A percentile compares a stretch with the other conserved stretches of the same genome.
Evolutionary conservation across 2,797 vertebrate species (phyloP).

Genomic region (Dromococcyx pavoninus): DNA sequence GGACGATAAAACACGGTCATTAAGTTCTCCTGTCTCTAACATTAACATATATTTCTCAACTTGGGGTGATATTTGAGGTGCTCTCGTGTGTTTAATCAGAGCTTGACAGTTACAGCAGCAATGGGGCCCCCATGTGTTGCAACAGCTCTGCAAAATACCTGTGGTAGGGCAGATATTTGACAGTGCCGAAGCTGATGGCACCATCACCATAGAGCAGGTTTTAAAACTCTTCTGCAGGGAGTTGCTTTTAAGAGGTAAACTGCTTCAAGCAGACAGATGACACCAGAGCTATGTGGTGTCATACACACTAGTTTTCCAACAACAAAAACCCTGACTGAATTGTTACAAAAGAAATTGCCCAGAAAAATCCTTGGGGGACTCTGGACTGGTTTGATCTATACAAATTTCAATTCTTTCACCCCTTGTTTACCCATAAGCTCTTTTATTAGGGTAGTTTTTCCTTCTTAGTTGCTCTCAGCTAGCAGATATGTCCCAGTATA

Average conservation of each 20-base stretch:
- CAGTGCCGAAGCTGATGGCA: neutral
- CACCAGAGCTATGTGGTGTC: neutral
- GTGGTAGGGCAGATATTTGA: neutral
- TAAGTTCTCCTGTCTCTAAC: neutral
- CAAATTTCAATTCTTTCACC: neutral
- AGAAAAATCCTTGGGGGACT: neutral
- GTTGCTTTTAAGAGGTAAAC: neutral
- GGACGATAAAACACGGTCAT: neutral
- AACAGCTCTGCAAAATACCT: neutral
- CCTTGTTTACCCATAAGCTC: neutral
- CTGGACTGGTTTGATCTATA: neutral
- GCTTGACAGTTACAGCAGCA: neutral
- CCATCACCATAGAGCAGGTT: neutral
- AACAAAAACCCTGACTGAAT: neutral
- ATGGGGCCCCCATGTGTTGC: rapidly evolving
- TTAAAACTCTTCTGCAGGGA: neutral
- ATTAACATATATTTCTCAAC: neutral
- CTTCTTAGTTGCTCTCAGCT: neutral
- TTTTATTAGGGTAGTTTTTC: neutral
- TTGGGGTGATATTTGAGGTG: neutral
- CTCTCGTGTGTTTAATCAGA: neutral
- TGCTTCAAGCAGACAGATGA: neutral
- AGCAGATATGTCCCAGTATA: neutral
- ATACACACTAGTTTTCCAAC: neutral
- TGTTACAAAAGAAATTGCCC: neutral